phyloP scores from a whole-genome alignment of 2,888 invertebrate species.

The Junonia oenone region DNA sequence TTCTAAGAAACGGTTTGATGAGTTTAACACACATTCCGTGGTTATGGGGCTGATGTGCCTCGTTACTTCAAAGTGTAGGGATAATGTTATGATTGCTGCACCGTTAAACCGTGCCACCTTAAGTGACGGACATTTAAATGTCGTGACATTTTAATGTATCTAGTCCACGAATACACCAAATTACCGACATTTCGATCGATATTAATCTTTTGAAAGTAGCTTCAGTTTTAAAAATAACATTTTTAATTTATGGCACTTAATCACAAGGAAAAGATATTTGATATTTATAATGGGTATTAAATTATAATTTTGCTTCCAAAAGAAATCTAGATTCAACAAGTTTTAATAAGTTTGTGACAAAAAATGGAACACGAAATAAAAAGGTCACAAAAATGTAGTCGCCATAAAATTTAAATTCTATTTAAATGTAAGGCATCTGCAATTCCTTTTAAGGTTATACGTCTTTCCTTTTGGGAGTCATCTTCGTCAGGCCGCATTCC shows the following conservation, averaged over 20 bases:
- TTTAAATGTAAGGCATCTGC: constrained; percentile 56
- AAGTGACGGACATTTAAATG: constrained; percentile 38
- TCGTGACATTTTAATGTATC: constrained; percentile 40
- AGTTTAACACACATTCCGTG: constrained; percentile 57
- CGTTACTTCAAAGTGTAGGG: constrained; percentile 41
- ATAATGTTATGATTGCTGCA: constrained; percentile 51
- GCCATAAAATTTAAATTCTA: constrained; percentile 56
- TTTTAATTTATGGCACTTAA: not conserved
- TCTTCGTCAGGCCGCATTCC: constrained; percentile 67
- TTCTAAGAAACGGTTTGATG: constrained; percentile 52
- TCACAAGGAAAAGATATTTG: not conserved
- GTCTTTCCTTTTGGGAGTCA: constrained; percentile 61
- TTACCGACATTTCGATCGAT: constrained; percentile 42
- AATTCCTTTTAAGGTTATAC: constrained; percentile 50
- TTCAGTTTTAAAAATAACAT: not conserved
- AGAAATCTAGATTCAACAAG: not conserved
- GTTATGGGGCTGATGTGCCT: constrained; percentile 42
- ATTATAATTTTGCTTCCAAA: not conserved
- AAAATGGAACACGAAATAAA: constrained; percentile 17
- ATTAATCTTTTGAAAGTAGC: constrained; percentile 34
- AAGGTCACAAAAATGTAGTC: constrained; percentile 28
- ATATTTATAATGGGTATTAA: not conserved
- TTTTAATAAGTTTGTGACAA: constrained; percentile 5
- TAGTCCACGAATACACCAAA: constrained; percentile 40
- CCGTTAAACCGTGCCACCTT: constrained; percentile 31